These are phyloP conservation scores for Hybognathus amarus DNA, from an alignment of 2,797 vertebrate genomes.

Conservation along the genomic window DNA sequence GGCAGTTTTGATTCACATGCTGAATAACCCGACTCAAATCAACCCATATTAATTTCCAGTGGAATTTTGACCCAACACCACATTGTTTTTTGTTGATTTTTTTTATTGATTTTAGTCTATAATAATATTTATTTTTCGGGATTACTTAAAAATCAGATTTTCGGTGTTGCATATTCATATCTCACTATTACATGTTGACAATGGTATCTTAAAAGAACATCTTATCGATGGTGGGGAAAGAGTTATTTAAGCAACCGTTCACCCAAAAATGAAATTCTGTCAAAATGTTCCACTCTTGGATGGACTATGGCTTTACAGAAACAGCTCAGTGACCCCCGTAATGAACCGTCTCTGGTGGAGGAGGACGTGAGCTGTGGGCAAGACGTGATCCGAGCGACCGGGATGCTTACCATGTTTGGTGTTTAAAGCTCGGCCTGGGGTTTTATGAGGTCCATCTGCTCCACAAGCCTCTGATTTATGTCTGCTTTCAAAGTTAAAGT, in stretches of 20 bases:
- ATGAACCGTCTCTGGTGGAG: background rate
- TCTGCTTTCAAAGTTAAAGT: slow-evolving; percentile 1
- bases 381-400: background rate
- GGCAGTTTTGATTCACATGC: too few relatives aligned
- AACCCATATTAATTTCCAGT: background rate
- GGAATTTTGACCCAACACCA: background rate
- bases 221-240: background rate
- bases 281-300: background rate
- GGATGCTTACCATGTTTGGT: slow-evolving; percentile 16
- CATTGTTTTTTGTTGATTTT: too few relatives aligned
- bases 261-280: background rate
- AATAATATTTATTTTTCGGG: background rate
- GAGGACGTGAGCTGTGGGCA: background rate
- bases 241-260: background rate
- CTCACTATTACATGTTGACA: background rate
- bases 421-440: background rate
- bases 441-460: slow-evolving; percentile 5
- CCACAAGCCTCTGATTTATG: slow-evolving; percentile 4
- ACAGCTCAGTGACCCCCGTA: fast-evolving
- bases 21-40: background rate
- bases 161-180: background rate
- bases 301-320: background rate
- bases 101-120: background rate
- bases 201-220: background rate
- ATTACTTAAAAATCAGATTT: background rate